Base-by-base conservation (phyloP, 2,888 invertebrate species). In the Drosophila mettleri region DNA sequence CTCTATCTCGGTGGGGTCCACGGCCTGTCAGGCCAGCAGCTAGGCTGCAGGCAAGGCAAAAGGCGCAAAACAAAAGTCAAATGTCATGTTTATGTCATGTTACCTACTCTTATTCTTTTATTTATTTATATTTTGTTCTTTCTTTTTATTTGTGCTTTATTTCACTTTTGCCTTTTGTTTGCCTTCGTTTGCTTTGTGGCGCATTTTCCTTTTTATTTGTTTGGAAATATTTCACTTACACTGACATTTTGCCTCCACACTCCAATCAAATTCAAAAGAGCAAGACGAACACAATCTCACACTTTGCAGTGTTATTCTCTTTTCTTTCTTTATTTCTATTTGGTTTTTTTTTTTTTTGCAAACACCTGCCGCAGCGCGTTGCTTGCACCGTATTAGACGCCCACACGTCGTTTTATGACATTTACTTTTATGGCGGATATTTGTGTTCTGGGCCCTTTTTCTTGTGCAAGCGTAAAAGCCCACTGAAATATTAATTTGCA, bases 81-180 rank as follows among this genome's bases (percentile, higher is more conserved):
- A 86, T 87, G 86, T 87, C 86, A 86, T 86, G 86, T 86, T 86
- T 87, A 80, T 86, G 86, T 86, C 86, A 86, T 87, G 86, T 86
- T 86, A 66, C 75, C 80, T 78, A 72, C 72, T 73, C 52, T 60
- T 55, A 53, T 43, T 49, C 31, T 52, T 34, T 43, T 36, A 46
- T 66, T 57, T 31, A 53, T 64, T 57, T 39, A 51, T 45, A 10
- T 39, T 27, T 22, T 8, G 20, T 10, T 38, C 20, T 12, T 16
- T 18, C 34, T 39, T 67, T 43, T 57, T 48, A 53, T 66, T 51
- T 65, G 59, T 41, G 77, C 67, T 72, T 75, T 80, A 80, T 79
- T 84, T 77, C 75, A 73, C 53, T 71, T 62, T 66, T 69, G 48
- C 60, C 72, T 67, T 78, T 73, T 78, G 79, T 81, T 81, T 80